Evolutionary conservation across 2,888 invertebrate genomes (phyloP), one percentile per base, ranked within the genome.

Genomic region (Lordiphosa andalusiaca): DNA sequence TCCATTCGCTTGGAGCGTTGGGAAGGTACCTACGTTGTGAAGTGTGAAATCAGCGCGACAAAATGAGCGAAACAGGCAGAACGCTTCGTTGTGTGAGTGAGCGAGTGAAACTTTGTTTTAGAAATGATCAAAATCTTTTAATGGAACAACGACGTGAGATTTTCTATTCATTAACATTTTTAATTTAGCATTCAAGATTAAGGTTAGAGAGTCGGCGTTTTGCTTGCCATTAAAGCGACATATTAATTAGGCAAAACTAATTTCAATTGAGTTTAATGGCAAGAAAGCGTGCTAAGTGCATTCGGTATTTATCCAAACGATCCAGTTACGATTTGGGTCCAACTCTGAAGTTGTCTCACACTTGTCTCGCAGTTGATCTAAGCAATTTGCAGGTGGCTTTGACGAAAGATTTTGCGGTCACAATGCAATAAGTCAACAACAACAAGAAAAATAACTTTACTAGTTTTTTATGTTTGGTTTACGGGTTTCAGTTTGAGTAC

Each of bases 81-180:
- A 13, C 35, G 41, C 23, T 23, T 25, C 3, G n/a, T 9, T 38
- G 60, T 60, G 39, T 51, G 30, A 46, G 59, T 60, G 25, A 70
- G 61, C 64, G 68, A 72, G 76, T 83, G 84, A 77, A 77, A 80
- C 73, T 78, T 72, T 57, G 69, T 63, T 10, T 64, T 58, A 75
- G 67, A 62, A 62, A 71, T 77, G 82, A 75, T 81, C 30, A 63
- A 81, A 71, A 81, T 77, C 80, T 57, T 42, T 30, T 48, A 55
- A 53, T 54, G 53, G 42, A 57, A 37, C 51, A 56, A 49, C 63
- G 16, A 44, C 63, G 47, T 59, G 53, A 66, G 67, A 61, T 74
- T 83, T 81, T 72, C 67, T 81, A 81, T 84, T 80, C 74, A 81
- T 81, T 84, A 77, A 76, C 74, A 77, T 81, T 82, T 78, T 77